Evolutionary conservation across 1,140 invertebrate species (phyloP), one percentile per base, ranked within the genome.

Genomic region (Hycleus phaleratus): DNA sequence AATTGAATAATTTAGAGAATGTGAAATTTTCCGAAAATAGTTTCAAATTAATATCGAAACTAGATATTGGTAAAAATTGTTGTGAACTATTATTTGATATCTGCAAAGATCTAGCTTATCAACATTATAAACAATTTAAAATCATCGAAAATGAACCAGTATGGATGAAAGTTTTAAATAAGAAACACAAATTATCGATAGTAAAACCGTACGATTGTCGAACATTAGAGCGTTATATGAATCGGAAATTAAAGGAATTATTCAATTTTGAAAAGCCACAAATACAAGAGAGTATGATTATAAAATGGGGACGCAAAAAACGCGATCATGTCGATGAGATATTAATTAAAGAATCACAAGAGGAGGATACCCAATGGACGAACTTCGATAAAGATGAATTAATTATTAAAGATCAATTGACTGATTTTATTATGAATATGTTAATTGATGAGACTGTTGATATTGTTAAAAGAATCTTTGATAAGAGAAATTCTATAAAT

Each of bases 271-370:
- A 80, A 53, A 78, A 77, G 9, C 78, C 78, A 58, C 49, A 73
- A 3, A 70, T 75, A 39, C 75, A 79, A 18, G 81, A 85, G 66
- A 80, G 77, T 60, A 71, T 79, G 63, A 82, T 83, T 25, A 82
- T 85, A 68, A 78, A 81, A 64, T 85, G 83, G 78, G 81, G 82
- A 51, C 74, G 82, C 8, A 88, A 88, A 70, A 82, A 85, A 64
- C 74, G 85, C 38, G 86, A 90, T 64, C 77, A 82, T 56, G 85
- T 90, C 0, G 86, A 90, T 69, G 82, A 85, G 62, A 73, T 88
- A 44, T 70, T 89, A 38, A 81, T 86, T 2, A 72, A 81, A 43
- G 86, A 88, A 70, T 77, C 84, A 11, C 81, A 83, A 56, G 81
- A 81, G 26, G 85, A 88, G 65, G 86, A 89, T 70, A 73, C 79